Evolutionary conservation across 2,113 vertebrate species (phyloP).

Genomic region (Clarias macrocephalus): DNA sequence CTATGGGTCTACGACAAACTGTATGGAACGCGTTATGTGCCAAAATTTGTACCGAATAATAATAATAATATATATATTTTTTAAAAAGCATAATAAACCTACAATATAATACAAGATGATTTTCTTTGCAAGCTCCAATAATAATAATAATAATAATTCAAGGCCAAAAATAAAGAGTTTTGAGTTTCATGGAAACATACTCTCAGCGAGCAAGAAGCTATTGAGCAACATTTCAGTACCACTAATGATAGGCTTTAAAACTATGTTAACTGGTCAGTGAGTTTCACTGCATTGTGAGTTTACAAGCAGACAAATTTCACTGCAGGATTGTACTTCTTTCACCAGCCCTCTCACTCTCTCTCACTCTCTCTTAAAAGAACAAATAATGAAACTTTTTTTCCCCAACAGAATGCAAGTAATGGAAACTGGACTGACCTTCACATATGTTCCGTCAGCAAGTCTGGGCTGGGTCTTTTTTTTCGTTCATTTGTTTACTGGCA

Average conservation of each 20-base stretch:
- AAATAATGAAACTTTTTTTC: slow-evolving; percentile 5
- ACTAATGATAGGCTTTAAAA: not conserved
- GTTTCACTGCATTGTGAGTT: not conserved
- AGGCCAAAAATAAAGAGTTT: not conserved
- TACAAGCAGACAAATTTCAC: not conserved
- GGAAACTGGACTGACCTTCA: slow-evolving; percentile 23
- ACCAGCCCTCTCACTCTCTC: not conserved
- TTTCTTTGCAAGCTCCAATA: too few species aligned
- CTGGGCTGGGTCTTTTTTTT: not conserved
- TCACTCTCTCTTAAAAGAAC: not conserved
- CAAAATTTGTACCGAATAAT: too few species aligned
- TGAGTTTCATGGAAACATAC: not conserved
- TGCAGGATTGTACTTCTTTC: not conserved
- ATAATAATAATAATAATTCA: not conserved
- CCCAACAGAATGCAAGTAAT: not conserved
- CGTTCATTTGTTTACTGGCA: not conserved
- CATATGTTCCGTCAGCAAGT: slow-evolving; percentile 10
- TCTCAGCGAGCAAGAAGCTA: not conserved
- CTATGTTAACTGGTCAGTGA: not conserved
- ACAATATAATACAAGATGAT: too few species aligned
- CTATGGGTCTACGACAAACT: too few species aligned
- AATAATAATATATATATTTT: too few species aligned
- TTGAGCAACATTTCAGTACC: not conserved
- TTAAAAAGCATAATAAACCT: too few species aligned
- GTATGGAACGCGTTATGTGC: too few species aligned